Conservation (phyloP, 2,888 invertebrate genomes). For the Clitarchus hookeri region DNA sequence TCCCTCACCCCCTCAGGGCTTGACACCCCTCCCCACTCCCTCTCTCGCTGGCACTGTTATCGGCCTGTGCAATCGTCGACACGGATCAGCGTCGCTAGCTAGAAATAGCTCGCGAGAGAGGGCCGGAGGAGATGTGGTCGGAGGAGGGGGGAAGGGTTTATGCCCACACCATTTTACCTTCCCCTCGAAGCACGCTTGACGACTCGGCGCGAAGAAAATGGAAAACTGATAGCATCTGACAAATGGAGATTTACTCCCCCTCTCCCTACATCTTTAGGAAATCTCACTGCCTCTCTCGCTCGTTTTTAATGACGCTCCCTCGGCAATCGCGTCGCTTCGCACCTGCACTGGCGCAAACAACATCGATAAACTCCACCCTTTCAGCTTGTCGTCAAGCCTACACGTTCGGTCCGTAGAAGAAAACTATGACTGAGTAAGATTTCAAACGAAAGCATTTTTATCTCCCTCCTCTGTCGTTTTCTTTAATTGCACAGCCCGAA, state of each 20-base stretch:
- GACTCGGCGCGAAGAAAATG: constrained; percentile 3
- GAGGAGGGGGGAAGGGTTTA: neutral
- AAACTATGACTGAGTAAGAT: neutral
- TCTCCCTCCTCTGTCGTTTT: too few species aligned
- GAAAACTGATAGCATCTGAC: neutral
- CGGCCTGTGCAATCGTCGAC: neutral
- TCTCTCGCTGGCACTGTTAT: neutral
- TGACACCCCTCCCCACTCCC: neutral
- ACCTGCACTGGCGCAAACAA: neutral
- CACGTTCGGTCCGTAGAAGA: neutral
- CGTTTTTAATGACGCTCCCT: neutral
- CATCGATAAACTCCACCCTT: neutral
- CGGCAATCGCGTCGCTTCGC: neutral
- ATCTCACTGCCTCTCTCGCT: neutral
- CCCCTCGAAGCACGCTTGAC: neutral
- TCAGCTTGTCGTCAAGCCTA: neutral
- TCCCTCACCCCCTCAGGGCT: neutral
- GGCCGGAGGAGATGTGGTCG: neutral
- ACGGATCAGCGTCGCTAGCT: constrained; percentile 7
- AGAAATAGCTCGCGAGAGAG: neutral
- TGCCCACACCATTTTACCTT: neutral
- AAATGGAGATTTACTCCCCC: constrained; percentile 1
- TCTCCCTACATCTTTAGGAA: neutral
- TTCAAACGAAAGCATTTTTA: too few species aligned
- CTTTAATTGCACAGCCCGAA: too few species aligned